A percentile compares a stretch with the other conserved stretches of the same genome.
These are phyloP conservation scores for Morelia viridis DNA, from an alignment of 2,797 vertebrate species.

Conservation along the genomic window DNA sequence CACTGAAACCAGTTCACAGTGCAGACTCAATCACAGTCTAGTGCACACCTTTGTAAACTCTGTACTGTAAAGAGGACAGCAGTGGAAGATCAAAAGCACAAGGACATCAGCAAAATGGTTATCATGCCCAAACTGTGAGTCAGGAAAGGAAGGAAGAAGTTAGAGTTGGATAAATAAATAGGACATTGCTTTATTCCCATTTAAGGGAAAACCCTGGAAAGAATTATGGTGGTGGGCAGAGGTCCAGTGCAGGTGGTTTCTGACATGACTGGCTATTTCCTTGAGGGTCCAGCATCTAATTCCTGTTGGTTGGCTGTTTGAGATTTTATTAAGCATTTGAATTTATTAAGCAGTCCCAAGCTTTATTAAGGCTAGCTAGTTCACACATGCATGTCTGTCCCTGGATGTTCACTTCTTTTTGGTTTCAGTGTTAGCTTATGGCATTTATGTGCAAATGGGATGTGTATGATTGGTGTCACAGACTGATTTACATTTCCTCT, in stretches of 20 bases:
- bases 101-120: background rate
- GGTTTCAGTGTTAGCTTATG: background rate
- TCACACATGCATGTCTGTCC: background rate
- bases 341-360: background rate
- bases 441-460: background rate
- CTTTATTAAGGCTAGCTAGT: background rate
- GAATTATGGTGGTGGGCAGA: background rate
- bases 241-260: background rate
- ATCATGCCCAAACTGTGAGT: background rate
- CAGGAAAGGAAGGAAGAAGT: background rate
- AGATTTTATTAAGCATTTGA: background rate
- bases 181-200: background rate
- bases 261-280: background rate
- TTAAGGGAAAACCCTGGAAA: background rate
- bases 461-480: background rate
- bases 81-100: background rate
- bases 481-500: background rate
- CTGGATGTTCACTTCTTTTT: background rate
- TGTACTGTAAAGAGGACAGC: background rate
- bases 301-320: background rate
- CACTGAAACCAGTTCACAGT: background rate
- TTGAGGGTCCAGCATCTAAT: background rate
- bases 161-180: background rate
- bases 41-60: background rate
- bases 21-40: background rate